Conservation (phyloP, 2,888 invertebrate genomes). For the Chironomus riparius region DNA sequence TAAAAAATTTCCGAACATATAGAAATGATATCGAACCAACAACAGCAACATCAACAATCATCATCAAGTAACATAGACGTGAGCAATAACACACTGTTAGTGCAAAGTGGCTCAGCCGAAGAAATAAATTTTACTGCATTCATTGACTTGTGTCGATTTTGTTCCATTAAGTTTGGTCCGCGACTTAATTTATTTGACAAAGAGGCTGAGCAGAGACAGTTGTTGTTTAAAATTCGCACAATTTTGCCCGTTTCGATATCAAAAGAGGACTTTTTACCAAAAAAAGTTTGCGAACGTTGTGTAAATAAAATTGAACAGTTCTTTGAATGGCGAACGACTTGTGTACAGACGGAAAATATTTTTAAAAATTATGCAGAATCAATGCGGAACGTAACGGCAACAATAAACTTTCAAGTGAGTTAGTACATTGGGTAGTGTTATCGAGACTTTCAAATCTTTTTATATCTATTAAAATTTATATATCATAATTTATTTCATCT, state of each 20-base stretch:
- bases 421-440: not conserved
- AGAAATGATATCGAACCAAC: constrained; percentile 27
- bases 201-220: constrained; percentile 60
- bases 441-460: not conserved
- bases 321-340: constrained; percentile 59
- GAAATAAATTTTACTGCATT: constrained; percentile 59
- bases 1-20: not conserved
- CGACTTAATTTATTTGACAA: constrained; percentile 62
- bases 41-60: constrained; percentile 13
- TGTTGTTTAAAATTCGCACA: constrained; percentile 59
- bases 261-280: constrained; percentile 61
- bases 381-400: constrained; percentile 56
- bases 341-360: constrained; percentile 56
- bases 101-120: constrained; percentile 31
- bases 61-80: constrained; percentile 8
- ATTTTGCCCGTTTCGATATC: constrained; percentile 61
- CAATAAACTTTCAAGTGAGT: constrained; percentile 56
- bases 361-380: constrained; percentile 60
- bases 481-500: too few species aligned
- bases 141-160: constrained; percentile 60
- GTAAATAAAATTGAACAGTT: constrained; percentile 56
- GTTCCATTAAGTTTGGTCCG: constrained; percentile 59
- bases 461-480: too few species aligned
- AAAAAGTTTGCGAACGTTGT: constrained; percentile 62
- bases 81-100: constrained; percentile 20